Percentiles rank a stretch among this genome's conserved stretches.
These are phyloP conservation scores for Gnathochromis pfefferi DNA, from an alignment of 2,113 vertebrate species.

Conservation along the genomic window DNA sequence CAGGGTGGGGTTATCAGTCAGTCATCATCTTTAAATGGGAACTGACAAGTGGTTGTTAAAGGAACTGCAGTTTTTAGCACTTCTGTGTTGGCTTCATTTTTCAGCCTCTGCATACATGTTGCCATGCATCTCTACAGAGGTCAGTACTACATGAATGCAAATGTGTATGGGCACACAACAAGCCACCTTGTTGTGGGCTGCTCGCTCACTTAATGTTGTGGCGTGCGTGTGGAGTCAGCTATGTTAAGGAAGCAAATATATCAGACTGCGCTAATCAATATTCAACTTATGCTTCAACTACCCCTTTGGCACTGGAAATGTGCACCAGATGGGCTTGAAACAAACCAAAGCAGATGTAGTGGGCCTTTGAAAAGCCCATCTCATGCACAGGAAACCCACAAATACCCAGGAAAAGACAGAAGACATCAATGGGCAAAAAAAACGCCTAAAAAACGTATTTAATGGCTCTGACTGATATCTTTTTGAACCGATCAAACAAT, in stretches of 20 bases:
- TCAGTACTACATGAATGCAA: neutral
- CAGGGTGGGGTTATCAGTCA: neutral
- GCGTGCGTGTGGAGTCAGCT: neutral
- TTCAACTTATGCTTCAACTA: constrained; percentile 28
- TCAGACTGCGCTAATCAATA: constrained; percentile 44
- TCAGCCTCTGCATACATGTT: neutral
- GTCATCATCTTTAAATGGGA: neutral
- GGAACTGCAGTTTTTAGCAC: neutral
- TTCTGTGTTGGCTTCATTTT: neutral
- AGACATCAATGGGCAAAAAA: neutral
- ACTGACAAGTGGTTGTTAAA: neutral
- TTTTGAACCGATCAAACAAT: neutral
- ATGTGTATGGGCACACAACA: neutral
- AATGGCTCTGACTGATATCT: neutral
- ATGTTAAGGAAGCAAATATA: constrained; percentile 15
- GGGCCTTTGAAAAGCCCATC: neutral
- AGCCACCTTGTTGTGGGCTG: neutral
- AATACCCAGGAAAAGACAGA: neutral
- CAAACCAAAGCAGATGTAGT: constrained; percentile 16
- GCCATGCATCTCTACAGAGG: neutral
- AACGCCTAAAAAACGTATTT: neutral
- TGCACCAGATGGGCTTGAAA: constrained; percentile 29
- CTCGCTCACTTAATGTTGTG: constrained; percentile 12
- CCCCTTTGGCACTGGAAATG: neutral
- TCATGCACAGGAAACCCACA: neutral